Base-by-base conservation (phyloP, 2,113 vertebrate species). In the Hassar affinis region DNA sequence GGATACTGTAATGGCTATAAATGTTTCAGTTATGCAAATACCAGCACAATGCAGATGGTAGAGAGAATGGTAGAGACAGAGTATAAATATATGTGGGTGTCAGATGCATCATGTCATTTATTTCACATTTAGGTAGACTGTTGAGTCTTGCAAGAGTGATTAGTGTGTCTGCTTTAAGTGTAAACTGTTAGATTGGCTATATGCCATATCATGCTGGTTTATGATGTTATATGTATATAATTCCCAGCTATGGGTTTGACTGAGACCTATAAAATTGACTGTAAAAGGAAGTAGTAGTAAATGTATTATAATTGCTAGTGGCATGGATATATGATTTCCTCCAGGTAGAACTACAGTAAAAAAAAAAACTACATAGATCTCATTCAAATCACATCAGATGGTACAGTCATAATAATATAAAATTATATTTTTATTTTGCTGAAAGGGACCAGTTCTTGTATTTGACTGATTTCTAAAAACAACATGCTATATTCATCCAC, bases 221-320 rank as follows among this genome's bases (percentile, higher is more conserved):
- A 81, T 78, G 64, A 25, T 78, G 47, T 68, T 69, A 77, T 78
- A 78, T 84, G 47, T 76, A 54, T 42, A 27, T 20, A 52, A 85
- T 81, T 86, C 86, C 8, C 75, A 22, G 52, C 77, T 79, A 75
- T 52, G 81, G 84, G 88, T 51, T 89, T 86, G 51, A 75, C 85
- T 1, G 3, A 76, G 20, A 18, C 69, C 85, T 47, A 78, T 85
- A 79, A 88, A 91, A 88, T 87, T 78, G 71, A 52, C 52, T 33
- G 66, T 84, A 75, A 84, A 84, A 59, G 33, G 38, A 78, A 80
- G 49, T 22, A 61, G 51, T 51, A 51, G 72, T 57, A 71, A 89
- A 90, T 86, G 66, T 62, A 45, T 72, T 57, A 85, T 61, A 69
- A 76, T 86, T 83, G 35, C 35, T 35, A 25, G 30, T 56, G 45